These are phyloP conservation scores for Tenthredo mesomela DNA, from an alignment of 2,888 invertebrate genomes.

Conservation along the genomic window DNA sequence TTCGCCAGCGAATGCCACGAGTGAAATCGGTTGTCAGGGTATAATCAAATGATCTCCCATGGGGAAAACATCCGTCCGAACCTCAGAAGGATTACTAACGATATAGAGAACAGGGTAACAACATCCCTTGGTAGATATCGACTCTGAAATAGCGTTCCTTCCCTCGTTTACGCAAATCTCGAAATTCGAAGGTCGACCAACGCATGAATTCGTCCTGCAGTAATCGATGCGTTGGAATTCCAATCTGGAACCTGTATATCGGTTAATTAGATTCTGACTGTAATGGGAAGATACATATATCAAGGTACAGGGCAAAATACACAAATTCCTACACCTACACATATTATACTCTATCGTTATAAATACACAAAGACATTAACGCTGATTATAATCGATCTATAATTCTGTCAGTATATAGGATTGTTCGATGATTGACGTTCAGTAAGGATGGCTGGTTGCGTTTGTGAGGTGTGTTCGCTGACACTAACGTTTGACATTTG, in stretches of 20 bases:
- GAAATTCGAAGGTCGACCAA: not conserved
- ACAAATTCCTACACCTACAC: not conserved
- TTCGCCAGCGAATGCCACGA: slow-evolving; percentile 1
- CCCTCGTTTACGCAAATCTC: not conserved
- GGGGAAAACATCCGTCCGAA: slow-evolving; percentile 38
- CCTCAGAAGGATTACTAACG: slow-evolving; percentile 34
- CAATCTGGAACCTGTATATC: slow-evolving; percentile 20
- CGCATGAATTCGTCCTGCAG: slow-evolving; percentile 4
- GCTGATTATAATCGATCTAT: not conserved
- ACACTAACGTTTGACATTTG: slow-evolving; percentile 4
- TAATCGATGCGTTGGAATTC: slow-evolving; percentile 5
- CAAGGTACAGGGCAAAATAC: not conserved
- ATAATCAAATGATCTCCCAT: slow-evolving; percentile 46
- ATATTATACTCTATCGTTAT: not conserved
- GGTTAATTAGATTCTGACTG: slow-evolving; percentile 46
- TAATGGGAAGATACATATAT: not conserved
- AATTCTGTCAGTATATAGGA: not conserved
- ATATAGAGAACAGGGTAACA: slow-evolving; percentile 18
- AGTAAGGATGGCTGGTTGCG: not conserved
- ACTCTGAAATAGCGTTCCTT: slow-evolving; percentile 5
- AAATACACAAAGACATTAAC: not conserved
- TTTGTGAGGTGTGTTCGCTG: not conserved
- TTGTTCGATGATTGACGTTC: slow-evolving; percentile 18
- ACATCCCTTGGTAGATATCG: slow-evolving; percentile 20
- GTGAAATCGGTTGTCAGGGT: slow-evolving; percentile 37